Evolutionary conservation across 2,113 vertebrate species (phyloP), one percentile per base, ranked within the genome.

Genomic region (Lipotes vexillifer): DNA sequence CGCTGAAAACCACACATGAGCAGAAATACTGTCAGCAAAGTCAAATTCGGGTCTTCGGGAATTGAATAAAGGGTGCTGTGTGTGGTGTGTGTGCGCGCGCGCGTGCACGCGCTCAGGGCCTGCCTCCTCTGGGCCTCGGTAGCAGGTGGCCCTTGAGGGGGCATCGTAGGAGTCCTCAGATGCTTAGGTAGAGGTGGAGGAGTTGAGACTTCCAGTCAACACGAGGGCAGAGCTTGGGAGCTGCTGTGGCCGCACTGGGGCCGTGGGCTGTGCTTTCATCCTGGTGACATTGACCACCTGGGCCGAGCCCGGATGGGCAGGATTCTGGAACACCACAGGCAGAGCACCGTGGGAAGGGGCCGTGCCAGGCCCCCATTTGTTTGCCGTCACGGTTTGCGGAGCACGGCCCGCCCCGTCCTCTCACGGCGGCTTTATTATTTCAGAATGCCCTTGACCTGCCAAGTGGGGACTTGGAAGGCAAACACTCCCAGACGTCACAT

Each of bases 361-460:
- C 21, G 77, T 93, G 97, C 97, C 84, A 25, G 55, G 94, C 74
- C 21, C 95, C 71, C 77, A 96, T 97, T 88, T 98, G 98, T 98
- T 98, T 95, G 75, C 87, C n/a, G 55, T 88, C 97, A 96, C 1
- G 96, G 94, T 94, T 97, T 83, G 88, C 89, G 96, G 96, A 90
- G 93, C 95, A 17, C 18, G 0, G 14, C 80, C 96, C 27, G 5
- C 36, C 81, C 86, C 55, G 72, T 66, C 80, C 57, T 61, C 33
- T 68, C 86, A 52, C 63, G 15, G 83, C 0, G 2, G 78, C 90
- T 97, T 88, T 91, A 46, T 96, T 96, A 55, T 72, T 78, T 1
- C 0, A 9, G 93, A 33, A 82, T 31, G 93, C 92, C 80, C 11
- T 74, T 9, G 6, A 31, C 29, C 0, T 1, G 65, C 41, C 0